phyloP scores from a whole-genome alignment of 2,113 vertebrate species.

The Turdus rufiventris region DNA sequence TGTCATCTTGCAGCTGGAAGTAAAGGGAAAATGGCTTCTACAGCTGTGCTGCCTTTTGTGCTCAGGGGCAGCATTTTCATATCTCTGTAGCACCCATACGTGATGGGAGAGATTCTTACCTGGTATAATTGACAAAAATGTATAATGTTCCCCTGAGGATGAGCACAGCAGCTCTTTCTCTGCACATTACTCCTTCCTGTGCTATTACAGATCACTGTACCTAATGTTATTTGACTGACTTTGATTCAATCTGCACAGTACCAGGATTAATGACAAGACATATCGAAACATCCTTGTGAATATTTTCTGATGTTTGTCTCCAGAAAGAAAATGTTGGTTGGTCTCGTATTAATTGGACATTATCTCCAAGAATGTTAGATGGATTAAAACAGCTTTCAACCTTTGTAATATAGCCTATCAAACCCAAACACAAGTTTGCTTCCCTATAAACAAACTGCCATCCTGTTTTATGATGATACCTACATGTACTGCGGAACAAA shows the following conservation, averaged over 20 bases:
- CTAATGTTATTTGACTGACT: not conserved
- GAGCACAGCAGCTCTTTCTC: not conserved
- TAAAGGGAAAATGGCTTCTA: not conserved
- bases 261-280: not conserved
- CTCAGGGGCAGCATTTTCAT: not conserved
- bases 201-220: not conserved
- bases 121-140: not conserved
- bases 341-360: not conserved
- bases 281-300: not conserved
- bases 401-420: not conserved
- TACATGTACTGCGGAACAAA: not conserved
- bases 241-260: not conserved
- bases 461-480: not conserved
- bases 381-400: not conserved
- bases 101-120: not conserved
- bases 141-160: not conserved
- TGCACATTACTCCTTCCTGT: not conserved
- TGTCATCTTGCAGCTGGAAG: not conserved
- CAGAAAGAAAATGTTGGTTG: not conserved
- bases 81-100: not conserved
- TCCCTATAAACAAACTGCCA: constrained; percentile 2
- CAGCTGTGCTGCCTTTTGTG: not conserved
- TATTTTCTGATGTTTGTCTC: not conserved
- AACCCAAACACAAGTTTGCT: not conserved
- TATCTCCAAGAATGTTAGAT: not conserved